These are phyloP conservation scores for Rhabdornis inornatus DNA, from an alignment of 2,113 vertebrate species.

Conservation along the genomic window DNA sequence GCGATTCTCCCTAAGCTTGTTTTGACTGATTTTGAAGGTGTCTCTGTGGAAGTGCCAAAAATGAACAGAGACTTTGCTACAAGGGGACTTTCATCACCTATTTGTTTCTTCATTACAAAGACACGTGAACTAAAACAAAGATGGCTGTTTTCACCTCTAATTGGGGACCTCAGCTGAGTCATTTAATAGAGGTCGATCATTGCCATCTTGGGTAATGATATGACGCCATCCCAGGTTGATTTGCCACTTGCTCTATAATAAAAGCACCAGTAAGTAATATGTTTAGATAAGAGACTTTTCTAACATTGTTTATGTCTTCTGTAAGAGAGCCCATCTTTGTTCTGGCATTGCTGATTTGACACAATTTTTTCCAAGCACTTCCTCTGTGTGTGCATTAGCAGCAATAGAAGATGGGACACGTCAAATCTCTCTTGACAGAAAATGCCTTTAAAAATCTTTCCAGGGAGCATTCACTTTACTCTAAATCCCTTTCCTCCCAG, in stretches of 20 bases:
- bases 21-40: slow-evolving; percentile 1
- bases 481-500: background rate
- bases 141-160: background rate
- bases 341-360: background rate
- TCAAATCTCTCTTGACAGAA: background rate
- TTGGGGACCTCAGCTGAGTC: background rate
- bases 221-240: background rate
- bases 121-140: background rate
- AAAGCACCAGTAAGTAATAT: background rate
- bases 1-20: background rate
- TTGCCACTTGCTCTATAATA: background rate
- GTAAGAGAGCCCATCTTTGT: background rate
- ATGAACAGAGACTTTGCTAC: background rate
- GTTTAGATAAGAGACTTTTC: background rate
- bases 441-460: background rate
- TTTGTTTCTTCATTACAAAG: background rate
- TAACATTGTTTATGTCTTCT: background rate
- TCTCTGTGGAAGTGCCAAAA: background rate
- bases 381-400: background rate
- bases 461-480: background rate
- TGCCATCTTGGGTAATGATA: background rate
- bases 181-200: background rate
- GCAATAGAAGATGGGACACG: background rate
- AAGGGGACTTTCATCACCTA: background rate
- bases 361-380: background rate